Base-by-base conservation (phyloP, 1,140 invertebrate species). In the Lethrus apterus region DNA sequence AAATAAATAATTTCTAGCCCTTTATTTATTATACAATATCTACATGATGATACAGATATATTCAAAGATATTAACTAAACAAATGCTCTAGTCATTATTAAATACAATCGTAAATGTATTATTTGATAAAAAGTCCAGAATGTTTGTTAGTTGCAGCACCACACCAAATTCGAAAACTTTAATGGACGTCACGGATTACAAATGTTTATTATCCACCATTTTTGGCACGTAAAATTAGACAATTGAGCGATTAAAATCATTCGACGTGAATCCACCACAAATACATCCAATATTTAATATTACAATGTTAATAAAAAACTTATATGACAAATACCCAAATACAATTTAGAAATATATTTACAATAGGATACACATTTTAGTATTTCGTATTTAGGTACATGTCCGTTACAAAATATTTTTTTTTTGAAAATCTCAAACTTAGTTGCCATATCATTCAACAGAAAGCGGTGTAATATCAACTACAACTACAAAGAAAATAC, bases 121-220 rank as follows among this genome's bases (percentile, higher is more conserved):
- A 30, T 13, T 42, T 17, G 40, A 29, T 42, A 29, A 42, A 42
- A 42, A 26, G 21, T 42, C 40, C 40, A 18, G 23, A 42, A 24
- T 20, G 10, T 20, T 38, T 42, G 40, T 42, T 48, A 48, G 46
- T 52, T 42, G 55, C 57, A 61, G 60, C 61, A 60, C 57, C 57
- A 57, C 58, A 63, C 58, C 59, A 58, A 56, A 58, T 53, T 44
- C 11, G 43, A 48, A 17, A 9, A 35, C 23, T 46, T 53, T 38
- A 35, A 51, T 59, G 55, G 58, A 59, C 58, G 55, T 59, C 44
- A 59, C 46, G 51, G 44, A 49, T 57, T 46, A 53, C 44, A 55
- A 32, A 42, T 46, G 41, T 31, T 47, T 18, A 9, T 36, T 41
- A 42, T 46, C 21, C 18, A 38, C 44, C 2, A 30, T 4, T 35